phyloP scores from a whole-genome alignment of 2,888 invertebrate genomes.

The Orthosia gothica region DNA sequence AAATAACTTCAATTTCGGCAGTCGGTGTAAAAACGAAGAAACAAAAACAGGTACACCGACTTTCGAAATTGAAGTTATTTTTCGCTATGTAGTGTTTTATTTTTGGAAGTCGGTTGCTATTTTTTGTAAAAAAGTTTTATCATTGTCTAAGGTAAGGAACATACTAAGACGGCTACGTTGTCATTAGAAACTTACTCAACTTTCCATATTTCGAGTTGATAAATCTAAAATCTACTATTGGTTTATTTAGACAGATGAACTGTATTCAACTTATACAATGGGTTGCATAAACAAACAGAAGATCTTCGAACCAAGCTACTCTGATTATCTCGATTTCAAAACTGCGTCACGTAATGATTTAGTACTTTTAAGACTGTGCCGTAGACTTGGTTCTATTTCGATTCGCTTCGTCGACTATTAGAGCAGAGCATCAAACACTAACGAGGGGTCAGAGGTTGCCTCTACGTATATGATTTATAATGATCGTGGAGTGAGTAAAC shows the following conservation, averaged over 20 bases:
- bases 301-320: constrained; percentile 30
- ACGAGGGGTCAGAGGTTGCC: constrained; percentile 84
- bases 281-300: constrained; percentile 50
- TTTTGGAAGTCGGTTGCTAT: no score
- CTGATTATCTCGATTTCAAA: constrained; percentile 55
- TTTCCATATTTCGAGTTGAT: constrained; percentile 25
- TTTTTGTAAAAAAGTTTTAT: no score
- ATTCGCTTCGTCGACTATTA: constrained; percentile 57
- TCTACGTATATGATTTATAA: constrained; percentile 85
- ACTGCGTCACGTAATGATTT: constrained; percentile 57
- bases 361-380: constrained; percentile 56
- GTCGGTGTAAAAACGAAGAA: no score
- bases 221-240: constrained; percentile 11
- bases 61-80: no score
- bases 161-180: not conserved
- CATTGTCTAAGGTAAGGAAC: not conserved
- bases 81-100: no score
- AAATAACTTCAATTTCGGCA: no score
- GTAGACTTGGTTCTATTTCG: constrained; percentile 49
- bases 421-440: constrained; percentile 77
- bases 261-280: constrained; percentile 47
- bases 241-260: constrained; percentile 57
- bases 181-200: not conserved
- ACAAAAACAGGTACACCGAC: no score
- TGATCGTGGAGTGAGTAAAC: constrained; percentile 81